Evolutionary conservation across 2,888 invertebrate species (phyloP).

Genomic region (Apamea anceps): DNA sequence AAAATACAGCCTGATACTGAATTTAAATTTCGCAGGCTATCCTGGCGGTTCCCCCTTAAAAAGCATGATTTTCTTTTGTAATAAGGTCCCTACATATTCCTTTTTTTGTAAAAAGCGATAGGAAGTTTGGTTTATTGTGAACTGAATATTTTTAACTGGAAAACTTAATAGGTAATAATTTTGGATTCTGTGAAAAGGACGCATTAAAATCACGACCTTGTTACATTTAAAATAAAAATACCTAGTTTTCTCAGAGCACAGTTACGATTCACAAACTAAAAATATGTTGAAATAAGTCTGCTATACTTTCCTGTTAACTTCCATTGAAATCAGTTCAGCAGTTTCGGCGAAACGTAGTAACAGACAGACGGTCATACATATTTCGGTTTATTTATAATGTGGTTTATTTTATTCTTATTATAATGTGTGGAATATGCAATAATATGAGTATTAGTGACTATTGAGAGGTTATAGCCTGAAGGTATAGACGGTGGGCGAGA

Average conservation of each 20-base stretch:
- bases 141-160: too few species aligned
- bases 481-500: background rate
- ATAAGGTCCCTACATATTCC: too few species aligned
- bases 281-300: constrained; percentile 7
- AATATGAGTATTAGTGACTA: background rate
- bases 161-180: background rate
- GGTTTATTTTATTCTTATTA: background rate
- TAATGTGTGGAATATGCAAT: background rate
- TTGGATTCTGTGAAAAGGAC: constrained; percentile 1
- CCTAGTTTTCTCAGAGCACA: constrained; percentile 1
- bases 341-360: constrained; percentile 30
- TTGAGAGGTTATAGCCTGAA: constrained; percentile 7
- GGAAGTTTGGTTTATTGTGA: too few species aligned
- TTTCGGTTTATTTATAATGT: constrained; percentile 28
- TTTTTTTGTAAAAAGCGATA: too few species aligned
- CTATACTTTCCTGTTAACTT: constrained; percentile 48
- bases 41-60: too few species aligned
- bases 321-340: constrained; percentile 23
- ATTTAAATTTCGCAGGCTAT: too few species aligned
- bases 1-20: too few species aligned
- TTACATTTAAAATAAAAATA: background rate
- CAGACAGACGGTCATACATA: constrained; percentile 9
- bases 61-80: too few species aligned
- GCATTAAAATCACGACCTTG: background rate
- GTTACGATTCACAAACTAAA: background rate